Evolutionary conservation across 2,888 invertebrate species (phyloP), one percentile per base, ranked within the genome.

Genomic region (Gnatocerus cornutus): DNA sequence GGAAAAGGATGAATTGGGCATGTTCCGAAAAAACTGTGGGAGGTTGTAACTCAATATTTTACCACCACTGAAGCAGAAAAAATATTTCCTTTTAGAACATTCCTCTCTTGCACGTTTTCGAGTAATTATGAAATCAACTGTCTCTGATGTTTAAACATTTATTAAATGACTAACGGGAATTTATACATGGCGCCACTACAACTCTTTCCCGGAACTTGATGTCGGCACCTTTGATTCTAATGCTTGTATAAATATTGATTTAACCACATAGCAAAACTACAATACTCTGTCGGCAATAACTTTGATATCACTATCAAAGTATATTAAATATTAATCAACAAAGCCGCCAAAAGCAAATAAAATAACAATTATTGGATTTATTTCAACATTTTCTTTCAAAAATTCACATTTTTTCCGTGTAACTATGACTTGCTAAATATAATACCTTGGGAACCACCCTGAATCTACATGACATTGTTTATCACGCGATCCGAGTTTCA

Each of bases 231-330:
- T 62, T 70, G 69, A 70, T 66, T 62, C 45, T 46, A 64, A 69
- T 43, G 56, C 59, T 45, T 61, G 62, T 46, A 66, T 66, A 65
- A 70, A 70, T 70, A 70, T 70, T 70, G 69, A 70, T 70, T 62
- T 48, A 66, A 66, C 48, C 46, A 59, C 50, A 70, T 65, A 46
- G 66, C 69, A 16, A 70, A 70, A 70, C 52, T 70, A 70, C 56
- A 70, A 70, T 66, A 61, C 30, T 16, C 41, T 55, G 62, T 27
- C 69, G 65, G 64, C 53, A 52, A 50, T 29, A 48, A 46, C 64
- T 69, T 65, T 69, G 69, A 69, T 69, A 65, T 65, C 64, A 45
- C 53, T 69, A 69, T 69, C 69, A 69, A 58, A 59, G 10, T 30
- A 59, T 59, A 59, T 65, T 65, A 52, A 69, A 67, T 69, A 69